Conservation (phyloP, 2,113 vertebrate species). For the Sinocyclocheilus anophthalmus region DNA sequence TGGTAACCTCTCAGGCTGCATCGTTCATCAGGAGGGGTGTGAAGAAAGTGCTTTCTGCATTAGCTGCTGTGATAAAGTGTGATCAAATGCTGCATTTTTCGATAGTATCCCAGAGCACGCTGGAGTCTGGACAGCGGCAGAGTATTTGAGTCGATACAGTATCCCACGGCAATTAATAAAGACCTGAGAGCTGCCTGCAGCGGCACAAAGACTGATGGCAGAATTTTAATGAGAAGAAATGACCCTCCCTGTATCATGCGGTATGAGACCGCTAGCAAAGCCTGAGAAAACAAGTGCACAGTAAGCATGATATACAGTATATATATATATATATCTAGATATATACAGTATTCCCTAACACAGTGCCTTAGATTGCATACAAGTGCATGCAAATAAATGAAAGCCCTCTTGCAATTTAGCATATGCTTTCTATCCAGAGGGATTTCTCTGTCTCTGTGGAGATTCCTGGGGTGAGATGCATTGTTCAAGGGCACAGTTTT, state of each 20-base stretch:
- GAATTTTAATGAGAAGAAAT: constrained; percentile 39
- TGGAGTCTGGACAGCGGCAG: not conserved
- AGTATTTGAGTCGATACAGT: constrained; percentile 21
- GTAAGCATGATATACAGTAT: not conserved
- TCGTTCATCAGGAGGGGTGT: not conserved
- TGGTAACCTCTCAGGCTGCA: not conserved
- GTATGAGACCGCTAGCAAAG: not conserved
- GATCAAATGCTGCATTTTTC: constrained; percentile 3
- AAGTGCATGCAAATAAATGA: not conserved
- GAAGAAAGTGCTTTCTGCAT: constrained; percentile 3
- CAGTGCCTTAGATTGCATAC: not conserved
- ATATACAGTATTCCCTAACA: not conserved
- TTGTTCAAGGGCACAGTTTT: constrained; percentile 14
- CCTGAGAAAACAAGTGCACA: constrained; percentile 11
- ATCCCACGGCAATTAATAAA: constrained; percentile 47
- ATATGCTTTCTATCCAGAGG: not conserved
- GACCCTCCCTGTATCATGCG: not conserved
- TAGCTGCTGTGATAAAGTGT: not conserved
- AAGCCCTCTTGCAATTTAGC: too few relatives aligned
- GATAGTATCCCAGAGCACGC: not conserved
- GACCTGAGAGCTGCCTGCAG: constrained; percentile 8
- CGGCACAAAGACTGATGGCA: constrained; percentile 19
- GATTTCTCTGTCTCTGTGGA: not conserved
- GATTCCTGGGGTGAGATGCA: not conserved
- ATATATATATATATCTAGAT: not conserved